phyloP scores from a whole-genome alignment of 1,140 invertebrate genomes.

The Zaprionus lachaisei region DNA sequence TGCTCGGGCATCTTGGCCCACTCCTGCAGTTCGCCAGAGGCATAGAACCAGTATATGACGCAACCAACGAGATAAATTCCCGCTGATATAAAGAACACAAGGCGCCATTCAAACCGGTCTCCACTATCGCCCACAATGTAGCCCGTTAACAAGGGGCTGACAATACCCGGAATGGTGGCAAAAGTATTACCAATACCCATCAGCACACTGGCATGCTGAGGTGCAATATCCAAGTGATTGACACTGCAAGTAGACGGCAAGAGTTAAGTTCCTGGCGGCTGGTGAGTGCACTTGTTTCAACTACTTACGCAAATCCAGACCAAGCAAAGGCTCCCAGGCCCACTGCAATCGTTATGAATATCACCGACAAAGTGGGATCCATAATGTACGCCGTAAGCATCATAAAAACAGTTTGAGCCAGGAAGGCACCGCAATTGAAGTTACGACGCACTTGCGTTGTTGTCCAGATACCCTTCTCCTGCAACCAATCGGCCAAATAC shows the following conservation, averaged over 20 bases:
- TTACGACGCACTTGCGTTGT: conserved; percentile 90
- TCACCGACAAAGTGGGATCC: conserved; percentile 88
- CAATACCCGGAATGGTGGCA: conserved; percentile 94
- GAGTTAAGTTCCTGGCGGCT: conserved; percentile 9
- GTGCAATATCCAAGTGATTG: conserved; percentile 94
- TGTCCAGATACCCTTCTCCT: conserved; percentile 87
- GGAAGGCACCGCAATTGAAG: conserved; percentile 92
- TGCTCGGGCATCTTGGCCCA: conserved; percentile 87
- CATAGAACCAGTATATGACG: conserved; percentile 91
- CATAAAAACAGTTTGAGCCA: conserved; percentile 94
- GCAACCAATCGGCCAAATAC: conserved; percentile 91
- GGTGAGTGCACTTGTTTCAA: conserved; percentile 1
- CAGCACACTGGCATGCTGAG: conserved; percentile 91
- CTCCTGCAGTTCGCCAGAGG: conserved; percentile 91
- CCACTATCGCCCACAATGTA: conserved; percentile 88
- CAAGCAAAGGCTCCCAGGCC: conserved; percentile 95
- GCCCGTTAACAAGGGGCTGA: conserved; percentile 92
- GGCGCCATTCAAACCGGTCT: conserved; percentile 91
- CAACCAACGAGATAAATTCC: conserved; percentile 91
- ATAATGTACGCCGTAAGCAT: conserved; percentile 89
- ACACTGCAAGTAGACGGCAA: conserved; percentile 86
- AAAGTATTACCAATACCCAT: conserved; percentile 96
- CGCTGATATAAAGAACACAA: conserved; percentile 93
- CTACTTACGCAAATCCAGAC: conserved; percentile 91
- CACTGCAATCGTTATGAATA: conserved; percentile 93